Evolutionary conservation across 2,797 vertebrate species (phyloP).

Genomic region (Melanotaenia parkinsoni): DNA sequence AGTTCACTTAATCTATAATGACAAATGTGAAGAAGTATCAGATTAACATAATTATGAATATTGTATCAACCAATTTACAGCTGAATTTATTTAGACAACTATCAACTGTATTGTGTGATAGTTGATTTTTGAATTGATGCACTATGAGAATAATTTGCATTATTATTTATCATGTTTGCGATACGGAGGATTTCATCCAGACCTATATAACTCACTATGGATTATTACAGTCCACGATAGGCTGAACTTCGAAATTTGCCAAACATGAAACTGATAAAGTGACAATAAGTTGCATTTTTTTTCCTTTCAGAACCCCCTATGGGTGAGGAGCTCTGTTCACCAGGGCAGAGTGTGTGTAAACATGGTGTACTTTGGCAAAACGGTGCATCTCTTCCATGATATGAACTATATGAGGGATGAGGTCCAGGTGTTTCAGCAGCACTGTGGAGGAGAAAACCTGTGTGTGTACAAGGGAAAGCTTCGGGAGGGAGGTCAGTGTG

Average conservation of each 20-base stretch:
- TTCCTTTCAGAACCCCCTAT: slow-evolving; percentile 78
- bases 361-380: slow-evolving; percentile 92
- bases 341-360: slow-evolving; percentile 86
- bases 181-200: neutral
- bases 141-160: neutral
- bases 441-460: slow-evolving; percentile 96
- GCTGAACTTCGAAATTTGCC: neutral
- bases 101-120: neutral
- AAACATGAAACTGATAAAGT: neutral
- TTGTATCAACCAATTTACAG: neutral
- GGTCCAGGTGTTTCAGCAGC: slow-evolving; percentile 93
- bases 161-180: too few relatives aligned
- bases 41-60: neutral
- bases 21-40: neutral
- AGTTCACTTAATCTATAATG: neutral
- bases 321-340: slow-evolving; percentile 79
- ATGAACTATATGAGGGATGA: slow-evolving; percentile 86
- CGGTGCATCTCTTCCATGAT: slow-evolving; percentile 84
- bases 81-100: neutral
- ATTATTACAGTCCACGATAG: neutral
- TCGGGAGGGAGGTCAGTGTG: slow-evolving; percentile 87
- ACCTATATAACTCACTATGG: neutral
- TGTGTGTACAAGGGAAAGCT: slow-evolving; percentile 92
- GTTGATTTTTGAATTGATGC: neutral
- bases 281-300: neutral